Conservation (phyloP, 1,140 invertebrate species). For the Pachypeltis micranthus region DNA sequence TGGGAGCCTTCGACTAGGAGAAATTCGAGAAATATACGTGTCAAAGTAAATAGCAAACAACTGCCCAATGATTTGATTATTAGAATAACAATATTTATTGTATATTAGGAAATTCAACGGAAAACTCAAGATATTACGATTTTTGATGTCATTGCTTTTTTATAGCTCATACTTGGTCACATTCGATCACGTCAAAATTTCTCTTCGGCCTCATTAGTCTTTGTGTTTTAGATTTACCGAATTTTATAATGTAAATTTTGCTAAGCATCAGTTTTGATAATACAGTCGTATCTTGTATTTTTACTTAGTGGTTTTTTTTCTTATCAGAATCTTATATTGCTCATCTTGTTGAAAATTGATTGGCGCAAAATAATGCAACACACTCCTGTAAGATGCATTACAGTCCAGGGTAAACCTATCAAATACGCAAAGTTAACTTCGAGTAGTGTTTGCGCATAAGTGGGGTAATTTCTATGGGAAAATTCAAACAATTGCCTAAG, state of each 20-base stretch:
- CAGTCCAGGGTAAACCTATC: too few species aligned
- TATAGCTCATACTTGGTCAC: neutral
- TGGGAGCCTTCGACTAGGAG: too few species aligned
- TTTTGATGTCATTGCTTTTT: neutral
- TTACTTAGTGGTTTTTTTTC: too few species aligned
- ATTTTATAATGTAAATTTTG: constrained; percentile 7
- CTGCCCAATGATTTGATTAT: constrained; percentile 1
- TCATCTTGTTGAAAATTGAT: too few species aligned
- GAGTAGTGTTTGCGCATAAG: too few species aligned
- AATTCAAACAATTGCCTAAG: too few species aligned
- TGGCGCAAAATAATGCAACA: too few species aligned
- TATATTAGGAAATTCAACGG: neutral
- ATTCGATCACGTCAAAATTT: neutral
- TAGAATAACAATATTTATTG: neutral
- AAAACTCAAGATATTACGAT: neutral
- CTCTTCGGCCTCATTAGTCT: neutral
- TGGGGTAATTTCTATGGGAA: too few species aligned
- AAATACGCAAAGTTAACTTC: too few species aligned
- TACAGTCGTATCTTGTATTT: neutral
- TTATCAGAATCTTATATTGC: too few species aligned
- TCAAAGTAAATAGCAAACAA: neutral
- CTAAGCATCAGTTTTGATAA: constrained; percentile 8
- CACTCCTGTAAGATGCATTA: too few species aligned
- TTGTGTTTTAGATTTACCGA: neutral
- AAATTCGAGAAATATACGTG: neutral